Conservation (phyloP, 2,797 vertebrate genomes). For the Eutrigla gurnardus region DNA sequence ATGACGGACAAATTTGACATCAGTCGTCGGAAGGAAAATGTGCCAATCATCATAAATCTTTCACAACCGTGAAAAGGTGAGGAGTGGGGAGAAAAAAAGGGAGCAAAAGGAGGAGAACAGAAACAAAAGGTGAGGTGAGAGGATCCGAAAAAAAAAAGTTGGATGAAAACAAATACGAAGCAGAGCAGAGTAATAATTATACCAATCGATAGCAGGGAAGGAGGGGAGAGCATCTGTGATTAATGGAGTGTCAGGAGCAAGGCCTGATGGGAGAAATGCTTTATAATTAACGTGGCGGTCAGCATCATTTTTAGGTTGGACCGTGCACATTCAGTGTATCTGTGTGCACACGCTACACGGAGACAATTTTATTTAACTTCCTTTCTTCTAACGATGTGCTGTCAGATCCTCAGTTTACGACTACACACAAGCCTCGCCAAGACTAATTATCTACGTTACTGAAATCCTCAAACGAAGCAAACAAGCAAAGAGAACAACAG, state of each 20-base stretch:
- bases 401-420: slow-evolving; percentile 34
- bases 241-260: slow-evolving; percentile 71
- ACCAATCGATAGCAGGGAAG: slow-evolving; percentile 79
- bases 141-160: slow-evolving; percentile 33
- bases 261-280: slow-evolving; percentile 76
- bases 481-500: slow-evolving; percentile 11
- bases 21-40: slow-evolving; percentile 8
- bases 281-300: slow-evolving; percentile 79
- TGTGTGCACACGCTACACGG: neutral
- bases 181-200: slow-evolving; percentile 81
- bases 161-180: slow-evolving; percentile 52
- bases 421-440: slow-evolving; percentile 8
- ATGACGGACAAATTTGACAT: slow-evolving; percentile 6
- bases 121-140: slow-evolving; percentile 29
- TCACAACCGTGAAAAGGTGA: neutral
- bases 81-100: neutral
- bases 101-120: slow-evolving; percentile 10
- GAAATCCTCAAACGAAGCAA: slow-evolving; percentile 20
- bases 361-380: slow-evolving; percentile 11
- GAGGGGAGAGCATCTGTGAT: slow-evolving; percentile 72
- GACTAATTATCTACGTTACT: slow-evolving; percentile 22
- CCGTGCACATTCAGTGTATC: slow-evolving; percentile 13
- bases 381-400: slow-evolving; percentile 46
- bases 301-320: slow-evolving; percentile 59
- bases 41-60: slow-evolving; percentile 1